Base-by-base conservation (phyloP, 2,113 vertebrate genomes). In the Hucho hucho region DNA sequence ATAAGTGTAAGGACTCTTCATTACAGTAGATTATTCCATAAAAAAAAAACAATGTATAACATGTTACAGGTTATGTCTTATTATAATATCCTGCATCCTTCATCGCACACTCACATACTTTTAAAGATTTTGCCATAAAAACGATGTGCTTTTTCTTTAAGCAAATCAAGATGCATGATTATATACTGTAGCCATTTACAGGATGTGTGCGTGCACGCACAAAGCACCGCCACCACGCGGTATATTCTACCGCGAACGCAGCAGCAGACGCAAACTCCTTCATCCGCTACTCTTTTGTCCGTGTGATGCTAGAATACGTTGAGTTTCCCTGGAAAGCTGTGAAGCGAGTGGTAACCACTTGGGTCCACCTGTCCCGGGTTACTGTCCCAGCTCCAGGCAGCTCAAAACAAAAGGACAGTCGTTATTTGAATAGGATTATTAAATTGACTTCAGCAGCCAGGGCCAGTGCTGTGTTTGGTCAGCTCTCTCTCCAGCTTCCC, bases 401-500 rank as follows among this genome's bases (percentile, higher is more conserved):
- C 49, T 18, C 12, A 53, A 18, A 53, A 53, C 9, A 16, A 53
- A 4, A 53, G 16, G 4, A 18, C 49, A 53, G 5, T 53, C 18
- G 4, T 18, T 53, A 53, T 53, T 53, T 18, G 49, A 43, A 43
- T 43, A 43, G 37, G 49, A 53, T 53, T 53, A 53, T 14, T 14
- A 18, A 53, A 53, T 22, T 25, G n/a, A 63, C 2, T 11, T 63
- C 59, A 63, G 6, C 0, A 4, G 69, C 32, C 20, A 0, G 76
- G 64, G 16, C 20, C 16, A 0, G 61, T 64, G 22, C 67, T 69
- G 3, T 24, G 16, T 77, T 83, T 84, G 28, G 29, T 16, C 72
- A 86, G 83, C 83, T 95, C 93, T 71, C 84, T 87, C 71, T 94
- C 93, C 69, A 98, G 90, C 86, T 93, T 95, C 78, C 95, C 95